These are phyloP conservation scores for Zoanthus solanderi DNA, from an alignment of 92 coral and sea anemone genomes.

Conservation along the genomic window DNA sequence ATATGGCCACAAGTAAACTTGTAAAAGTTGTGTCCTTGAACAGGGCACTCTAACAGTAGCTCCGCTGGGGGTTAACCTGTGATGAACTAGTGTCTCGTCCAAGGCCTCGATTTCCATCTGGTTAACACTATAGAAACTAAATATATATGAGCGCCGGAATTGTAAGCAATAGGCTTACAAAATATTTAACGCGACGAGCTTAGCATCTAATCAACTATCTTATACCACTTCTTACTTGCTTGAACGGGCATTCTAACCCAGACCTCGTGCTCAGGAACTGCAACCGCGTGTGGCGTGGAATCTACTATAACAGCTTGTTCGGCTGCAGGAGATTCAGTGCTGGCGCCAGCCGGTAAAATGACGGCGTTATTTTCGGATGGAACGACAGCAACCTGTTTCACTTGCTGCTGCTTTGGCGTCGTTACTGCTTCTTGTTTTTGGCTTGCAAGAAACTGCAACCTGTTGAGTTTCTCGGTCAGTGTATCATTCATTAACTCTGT, in stretches of 20 bases:
- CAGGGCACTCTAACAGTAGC: too few species aligned
- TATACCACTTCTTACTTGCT: constrained; percentile 13
- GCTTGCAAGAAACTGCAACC: constrained; percentile 6
- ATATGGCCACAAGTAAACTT: too few species aligned
- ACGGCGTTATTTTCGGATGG: constrained; percentile 3
- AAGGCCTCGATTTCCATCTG: too few species aligned
- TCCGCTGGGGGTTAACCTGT: too few species aligned
- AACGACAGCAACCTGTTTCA: neutral
- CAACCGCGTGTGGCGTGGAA: neutral
- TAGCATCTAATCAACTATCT: too few species aligned
- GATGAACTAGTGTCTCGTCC: too few species aligned
- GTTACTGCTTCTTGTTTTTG: neutral
- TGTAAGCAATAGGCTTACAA: too few species aligned
- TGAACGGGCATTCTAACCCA: constrained; percentile 48
- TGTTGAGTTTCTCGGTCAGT: constrained; percentile 16
- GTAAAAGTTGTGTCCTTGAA: too few species aligned
- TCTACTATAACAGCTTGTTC: constrained; percentile 17
- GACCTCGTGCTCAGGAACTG: constrained; percentile 19
- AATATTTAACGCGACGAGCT: too few species aligned
- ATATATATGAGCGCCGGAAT: too few species aligned
- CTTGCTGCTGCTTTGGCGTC: neutral
- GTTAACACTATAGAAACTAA: too few species aligned
- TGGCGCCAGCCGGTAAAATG: neutral
- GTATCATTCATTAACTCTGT: constrained; percentile 19
- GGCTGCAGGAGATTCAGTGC: neutral